Evolutionary conservation across 2,888 invertebrate genomes (phyloP).

Genomic region (Drosophila paranaensis): DNA sequence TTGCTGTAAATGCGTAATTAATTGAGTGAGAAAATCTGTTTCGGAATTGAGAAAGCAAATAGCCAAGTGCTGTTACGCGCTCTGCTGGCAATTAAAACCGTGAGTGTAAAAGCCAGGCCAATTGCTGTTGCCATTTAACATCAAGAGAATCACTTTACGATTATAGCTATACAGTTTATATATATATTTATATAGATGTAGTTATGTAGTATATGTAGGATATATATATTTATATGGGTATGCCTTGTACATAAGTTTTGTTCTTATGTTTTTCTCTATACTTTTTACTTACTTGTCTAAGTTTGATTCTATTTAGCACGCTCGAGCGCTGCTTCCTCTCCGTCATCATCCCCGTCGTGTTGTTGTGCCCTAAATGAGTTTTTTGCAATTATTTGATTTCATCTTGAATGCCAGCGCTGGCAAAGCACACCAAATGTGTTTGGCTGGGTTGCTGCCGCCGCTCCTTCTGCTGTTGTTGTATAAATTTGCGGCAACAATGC

Average conservation of each 20-base stretch:
- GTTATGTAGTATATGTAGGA: constrained; percentile 7
- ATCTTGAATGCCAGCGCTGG: constrained; percentile 69
- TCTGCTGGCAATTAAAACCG: constrained; percentile 21
- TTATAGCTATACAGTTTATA: constrained; percentile 28
- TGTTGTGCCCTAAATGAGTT: constrained; percentile 78
- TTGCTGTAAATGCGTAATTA: neutral
- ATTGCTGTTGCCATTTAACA: constrained; percentile 26
- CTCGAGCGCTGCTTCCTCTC: constrained; percentile 10
- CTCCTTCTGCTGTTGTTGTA: constrained; percentile 29
- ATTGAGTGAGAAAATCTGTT: neutral
- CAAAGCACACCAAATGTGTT: constrained; percentile 48
- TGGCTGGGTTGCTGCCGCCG: constrained; percentile 27
- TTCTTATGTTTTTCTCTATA: constrained; percentile 21
- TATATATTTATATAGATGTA: constrained; percentile 22
- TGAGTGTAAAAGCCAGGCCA: neutral
- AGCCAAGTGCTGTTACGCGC: neutral
- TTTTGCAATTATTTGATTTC: constrained; percentile 81
- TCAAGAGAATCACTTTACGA: constrained; percentile 53
- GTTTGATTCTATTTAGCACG: constrained; percentile 60
- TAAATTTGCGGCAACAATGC: constrained; percentile 64
- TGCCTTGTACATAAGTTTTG: constrained; percentile 12
- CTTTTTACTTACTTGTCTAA: constrained; percentile 40
- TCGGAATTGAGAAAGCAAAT: neutral
- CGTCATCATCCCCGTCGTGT: constrained; percentile 19
- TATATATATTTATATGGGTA: constrained; percentile 8